Base-by-base conservation (phyloP, 2,888 invertebrate species). In the Capitulum mitella region DNA sequence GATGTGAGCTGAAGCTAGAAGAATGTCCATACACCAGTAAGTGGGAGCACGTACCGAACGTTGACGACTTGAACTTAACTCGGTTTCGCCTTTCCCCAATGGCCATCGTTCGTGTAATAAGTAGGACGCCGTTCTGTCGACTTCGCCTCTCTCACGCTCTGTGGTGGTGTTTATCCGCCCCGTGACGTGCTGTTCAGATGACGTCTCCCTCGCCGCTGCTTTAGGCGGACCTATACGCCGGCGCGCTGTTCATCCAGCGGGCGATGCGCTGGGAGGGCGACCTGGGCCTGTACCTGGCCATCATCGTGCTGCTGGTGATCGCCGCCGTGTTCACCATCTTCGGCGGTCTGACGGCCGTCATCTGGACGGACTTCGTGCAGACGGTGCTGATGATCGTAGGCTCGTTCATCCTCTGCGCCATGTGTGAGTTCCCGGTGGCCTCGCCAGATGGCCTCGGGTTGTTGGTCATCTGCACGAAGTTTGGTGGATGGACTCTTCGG, bases 321-420 rank as follows among this genome's bases (percentile, higher is more conserved):
- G 85, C 88, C 26, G 88, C 87, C 29, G 80, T 88, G 19, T 89
- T 88, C 82, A 88, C 88, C 19, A 87, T 89, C 34, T 84, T 86
- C 79, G 88, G 88, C 54, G 88, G 88, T 1, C 83, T 89, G 26
- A 87, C 87, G 3, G 87, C 88, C 61, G 88, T 88, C 3, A 88
- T 89, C 77, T 89, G 88, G 87, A 89, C 88, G 12, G 89, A 89
- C 82, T 86, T 86, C 80, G 85, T 86, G 8, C 88, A 89, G 83
- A 87, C 87, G 1, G 84, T 88, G 77, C 85, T 88, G 77, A 89
- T 89, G 88, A 80, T 89, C 16, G 83, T 86, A 75, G 89, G 89
- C 29, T 87, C 88, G 3, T 83, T 87, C 37, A 83, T 85, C 22
- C 84, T 88, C 29, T 58, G 54, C 54, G 54, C 10, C n/a, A 3